Evolutionary conservation across 23 tunicate species (phyloP).

Genomic region (Ciona savignyi): DNA sequence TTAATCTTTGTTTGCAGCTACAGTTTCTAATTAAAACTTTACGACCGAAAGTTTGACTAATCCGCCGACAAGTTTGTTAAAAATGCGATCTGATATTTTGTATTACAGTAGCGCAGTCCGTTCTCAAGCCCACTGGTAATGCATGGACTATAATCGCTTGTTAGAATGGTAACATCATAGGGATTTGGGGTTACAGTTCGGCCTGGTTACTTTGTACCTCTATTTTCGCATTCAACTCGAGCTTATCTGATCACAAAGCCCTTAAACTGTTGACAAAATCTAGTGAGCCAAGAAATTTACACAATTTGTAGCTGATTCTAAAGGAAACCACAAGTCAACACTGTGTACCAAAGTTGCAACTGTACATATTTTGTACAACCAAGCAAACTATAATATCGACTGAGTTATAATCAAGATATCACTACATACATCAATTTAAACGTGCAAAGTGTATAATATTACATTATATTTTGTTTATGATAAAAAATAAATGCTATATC

Average conservation of each 20-base stretch:
- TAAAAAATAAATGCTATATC: too few relatives aligned
- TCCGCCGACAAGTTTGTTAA: neutral
- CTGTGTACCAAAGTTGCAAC: too few relatives aligned
- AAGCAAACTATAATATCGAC: too few relatives aligned
- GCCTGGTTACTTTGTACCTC: neutral
- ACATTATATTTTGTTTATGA: too few relatives aligned
- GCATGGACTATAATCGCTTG: neutral
- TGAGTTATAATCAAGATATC: neutral
- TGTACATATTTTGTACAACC: too few relatives aligned
- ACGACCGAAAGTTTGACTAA: neutral
- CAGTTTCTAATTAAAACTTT: neutral
- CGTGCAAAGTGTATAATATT: neutral
- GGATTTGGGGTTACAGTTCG: neutral
- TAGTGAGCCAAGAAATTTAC: neutral
- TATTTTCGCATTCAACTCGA: neutral
- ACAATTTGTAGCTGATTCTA: neutral
- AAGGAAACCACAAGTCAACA: too few relatives aligned
- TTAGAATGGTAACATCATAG: neutral
- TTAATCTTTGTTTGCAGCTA: too few relatives aligned
- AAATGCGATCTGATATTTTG: neutral
- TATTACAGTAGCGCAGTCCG: neutral
- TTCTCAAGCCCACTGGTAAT: neutral
- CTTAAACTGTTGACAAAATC: constrained; percentile 1
- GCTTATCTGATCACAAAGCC: neutral
- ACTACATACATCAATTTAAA: neutral